Evolutionary conservation across 2,113 vertebrate genomes (phyloP).

Genomic region (Etheostoma cragini): DNA sequence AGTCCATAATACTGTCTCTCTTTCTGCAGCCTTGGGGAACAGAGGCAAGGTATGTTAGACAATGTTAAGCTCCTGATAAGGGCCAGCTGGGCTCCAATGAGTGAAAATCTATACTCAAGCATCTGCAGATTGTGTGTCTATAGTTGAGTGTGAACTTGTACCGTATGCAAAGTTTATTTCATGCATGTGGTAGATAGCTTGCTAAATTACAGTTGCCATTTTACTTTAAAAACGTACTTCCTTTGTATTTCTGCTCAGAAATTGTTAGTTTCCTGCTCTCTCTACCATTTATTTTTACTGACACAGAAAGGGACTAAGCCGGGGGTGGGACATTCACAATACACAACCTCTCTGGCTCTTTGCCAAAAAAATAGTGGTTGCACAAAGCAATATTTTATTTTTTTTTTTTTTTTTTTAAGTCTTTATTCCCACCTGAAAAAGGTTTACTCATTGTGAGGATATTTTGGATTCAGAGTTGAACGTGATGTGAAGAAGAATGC

Average conservation of each 20-base stretch:
- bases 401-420: neutral
- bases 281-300: constrained; percentile 4
- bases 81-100: constrained; percentile 4
- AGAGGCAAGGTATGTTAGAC: constrained; percentile 37
- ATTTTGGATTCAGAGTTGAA: constrained; percentile 14
- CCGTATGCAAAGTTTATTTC: neutral
- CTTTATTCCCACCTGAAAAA: constrained; percentile 17
- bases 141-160: neutral
- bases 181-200: neutral
- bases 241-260: neutral
- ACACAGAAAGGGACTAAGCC: neutral
- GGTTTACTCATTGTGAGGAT: neutral
- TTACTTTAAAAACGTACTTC: neutral
- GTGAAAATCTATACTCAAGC: constrained; percentile 42
- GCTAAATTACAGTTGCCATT: constrained; percentile 4
- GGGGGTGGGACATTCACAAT: constrained; percentile 26
- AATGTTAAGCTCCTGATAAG: constrained; percentile 33
- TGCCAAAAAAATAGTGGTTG: constrained; percentile 44
- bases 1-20: constrained; percentile 44
- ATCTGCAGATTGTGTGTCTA: constrained; percentile 4
- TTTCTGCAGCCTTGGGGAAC: constrained; percentile 23
- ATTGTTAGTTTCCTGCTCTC: neutral
- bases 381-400: constrained; percentile 13
- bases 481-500: constrained; percentile 20
- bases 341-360: constrained; percentile 34